Conservation (phyloP, 1,140 invertebrate species). For the Maconellicoccus hirsutus region DNA sequence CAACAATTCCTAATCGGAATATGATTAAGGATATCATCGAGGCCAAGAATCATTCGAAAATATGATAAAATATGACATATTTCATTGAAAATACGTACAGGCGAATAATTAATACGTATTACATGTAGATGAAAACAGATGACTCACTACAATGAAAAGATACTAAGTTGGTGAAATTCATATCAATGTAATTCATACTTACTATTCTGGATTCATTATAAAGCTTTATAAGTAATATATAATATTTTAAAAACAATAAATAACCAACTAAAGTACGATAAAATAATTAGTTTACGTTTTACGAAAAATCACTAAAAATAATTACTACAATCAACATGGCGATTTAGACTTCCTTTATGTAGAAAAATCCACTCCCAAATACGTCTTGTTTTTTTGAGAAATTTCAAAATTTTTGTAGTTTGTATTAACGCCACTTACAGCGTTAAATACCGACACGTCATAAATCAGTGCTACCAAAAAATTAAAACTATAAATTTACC, state of each 20-base stretch:
- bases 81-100: neutral
- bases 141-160: neutral
- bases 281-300: neutral
- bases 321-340: conserved; percentile 14
- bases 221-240: neutral
- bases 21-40: too few relatives aligned
- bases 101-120: neutral
- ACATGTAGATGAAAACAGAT: conserved; percentile 2
- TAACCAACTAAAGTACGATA: neutral
- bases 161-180: neutral
- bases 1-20: too few relatives aligned
- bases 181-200: neutral
- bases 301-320: neutral
- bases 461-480: too few relatives aligned
- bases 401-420: too few relatives aligned
- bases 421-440: too few relatives aligned
- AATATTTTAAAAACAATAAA: neutral
- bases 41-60: too few relatives aligned
- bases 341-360: neutral
- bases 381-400: too few relatives aligned
- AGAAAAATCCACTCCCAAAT: neutral
- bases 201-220: conserved; percentile 17
- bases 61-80: too few relatives aligned
- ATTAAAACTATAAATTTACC: too few relatives aligned
- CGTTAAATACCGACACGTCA: too few relatives aligned